These are phyloP conservation scores for Acronicta alni DNA, from an alignment of 2,888 invertebrate species.

Conservation along the genomic window DNA sequence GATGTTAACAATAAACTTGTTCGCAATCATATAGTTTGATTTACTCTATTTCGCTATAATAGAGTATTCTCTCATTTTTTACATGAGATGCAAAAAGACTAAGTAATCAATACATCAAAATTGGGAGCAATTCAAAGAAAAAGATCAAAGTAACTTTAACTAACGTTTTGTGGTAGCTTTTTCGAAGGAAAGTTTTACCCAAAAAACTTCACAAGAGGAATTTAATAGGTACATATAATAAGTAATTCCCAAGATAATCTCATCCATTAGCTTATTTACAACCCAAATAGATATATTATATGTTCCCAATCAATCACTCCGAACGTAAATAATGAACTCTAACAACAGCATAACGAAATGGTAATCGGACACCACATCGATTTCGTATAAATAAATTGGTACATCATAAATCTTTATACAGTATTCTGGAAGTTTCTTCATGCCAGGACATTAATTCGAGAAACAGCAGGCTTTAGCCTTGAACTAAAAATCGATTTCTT, in stretches of 20 bases:
- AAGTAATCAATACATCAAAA: conserved; percentile 34
- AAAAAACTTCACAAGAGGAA: conserved; percentile 23
- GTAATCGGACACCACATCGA: conserved; percentile 55
- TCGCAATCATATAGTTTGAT: no score
- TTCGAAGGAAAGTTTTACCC: background rate
- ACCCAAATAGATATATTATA: conserved; percentile 18
- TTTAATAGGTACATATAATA: conserved; percentile 4
- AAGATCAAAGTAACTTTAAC: conserved; percentile 33
- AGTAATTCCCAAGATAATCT: conserved; percentile 22
- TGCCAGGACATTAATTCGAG: conserved; percentile 27
- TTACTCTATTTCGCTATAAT: no score
- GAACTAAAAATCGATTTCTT: conserved; percentile 30
- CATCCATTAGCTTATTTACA: conserved; percentile 17
- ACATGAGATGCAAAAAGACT: conserved; percentile 26
- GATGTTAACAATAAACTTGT: no score
- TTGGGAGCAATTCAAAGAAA: conserved; percentile 13
- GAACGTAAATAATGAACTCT: conserved; percentile 37
- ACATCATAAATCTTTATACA: conserved; percentile 59
- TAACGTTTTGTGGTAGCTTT: conserved; percentile 7
- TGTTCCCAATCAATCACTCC: conserved; percentile 25
- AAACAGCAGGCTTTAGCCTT: conserved; percentile 21
- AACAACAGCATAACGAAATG: conserved; percentile 55
- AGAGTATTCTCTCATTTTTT: conserved; percentile 26
- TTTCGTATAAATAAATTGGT: conserved; percentile 56
- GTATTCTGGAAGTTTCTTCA: conserved; percentile 45